Evolutionary conservation across 64 coral and sea anemone species (phyloP).

Genomic region (Stichodactyla mertensii): DNA sequence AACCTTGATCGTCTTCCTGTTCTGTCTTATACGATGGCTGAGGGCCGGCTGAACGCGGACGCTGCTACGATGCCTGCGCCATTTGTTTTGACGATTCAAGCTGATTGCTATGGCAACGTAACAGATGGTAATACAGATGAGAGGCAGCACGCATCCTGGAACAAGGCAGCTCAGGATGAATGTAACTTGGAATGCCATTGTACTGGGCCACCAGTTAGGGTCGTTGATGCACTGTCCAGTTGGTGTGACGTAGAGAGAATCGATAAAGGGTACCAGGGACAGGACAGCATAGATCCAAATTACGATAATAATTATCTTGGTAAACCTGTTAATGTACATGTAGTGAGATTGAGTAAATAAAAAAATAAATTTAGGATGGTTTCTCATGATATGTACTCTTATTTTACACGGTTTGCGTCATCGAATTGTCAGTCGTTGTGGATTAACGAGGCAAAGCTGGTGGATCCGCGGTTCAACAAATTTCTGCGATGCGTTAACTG

Average conservation of each 20-base stretch:
- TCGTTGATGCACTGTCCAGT: slow-evolving; percentile 26
- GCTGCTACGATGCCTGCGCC: background rate
- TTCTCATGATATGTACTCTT: too few relatives aligned
- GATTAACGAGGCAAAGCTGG: too few relatives aligned
- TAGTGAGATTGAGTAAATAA: too few relatives aligned
- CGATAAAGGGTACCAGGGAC: slow-evolving; percentile 24
- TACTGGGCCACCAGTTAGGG: slow-evolving; percentile 32
- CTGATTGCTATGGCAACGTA: slow-evolving; percentile 35
- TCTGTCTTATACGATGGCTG: slow-evolving; percentile 23
- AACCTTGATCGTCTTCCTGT: slow-evolving; percentile 36
- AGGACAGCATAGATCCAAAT: slow-evolving; percentile 47
- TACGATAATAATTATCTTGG: slow-evolving; percentile 14
- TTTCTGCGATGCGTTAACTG: too few relatives aligned
- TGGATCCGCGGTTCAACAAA: too few relatives aligned
- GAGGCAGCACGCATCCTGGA: slow-evolving; percentile 25
- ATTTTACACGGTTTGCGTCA: too few relatives aligned
- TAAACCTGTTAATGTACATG: background rate
- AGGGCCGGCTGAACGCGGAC: slow-evolving; percentile 4
- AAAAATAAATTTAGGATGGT: too few relatives aligned
- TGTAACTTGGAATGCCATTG: slow-evolving; percentile 22
- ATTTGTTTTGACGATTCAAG: slow-evolving; percentile 3
- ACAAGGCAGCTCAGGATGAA: slow-evolving; percentile 23
- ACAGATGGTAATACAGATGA: slow-evolving; percentile 19
- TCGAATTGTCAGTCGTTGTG: too few relatives aligned
- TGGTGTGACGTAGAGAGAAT: slow-evolving; percentile 20